phyloP scores from a whole-genome alignment of 1,140 invertebrate genomes.

The Drosophila jambulina region DNA sequence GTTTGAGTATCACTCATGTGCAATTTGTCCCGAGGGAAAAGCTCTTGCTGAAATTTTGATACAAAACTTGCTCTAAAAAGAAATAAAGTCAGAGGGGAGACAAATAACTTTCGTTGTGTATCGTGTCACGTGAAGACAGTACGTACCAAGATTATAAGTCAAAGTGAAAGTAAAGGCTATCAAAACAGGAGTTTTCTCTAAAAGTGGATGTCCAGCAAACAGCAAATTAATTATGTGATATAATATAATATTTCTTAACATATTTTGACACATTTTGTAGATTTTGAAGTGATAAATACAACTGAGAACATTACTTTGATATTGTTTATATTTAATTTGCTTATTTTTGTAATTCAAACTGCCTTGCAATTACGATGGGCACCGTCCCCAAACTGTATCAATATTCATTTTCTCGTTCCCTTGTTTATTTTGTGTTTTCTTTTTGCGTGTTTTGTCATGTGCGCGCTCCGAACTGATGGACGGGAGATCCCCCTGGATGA shows the following conservation, averaged over 20 bases:
- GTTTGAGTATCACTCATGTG: conserved; percentile 15
- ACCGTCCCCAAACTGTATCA: conserved; percentile 36
- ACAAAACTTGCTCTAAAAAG: conserved; percentile 28
- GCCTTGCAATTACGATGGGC: conserved; percentile 9
- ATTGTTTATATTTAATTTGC: neutral
- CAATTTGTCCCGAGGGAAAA: conserved; percentile 45
- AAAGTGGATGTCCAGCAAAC: neutral
- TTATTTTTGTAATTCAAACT: conserved; percentile 6
- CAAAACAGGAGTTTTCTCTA: neutral
- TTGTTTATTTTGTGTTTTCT: conserved; percentile 25
- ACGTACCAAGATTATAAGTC: neutral
- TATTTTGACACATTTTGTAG: neutral
- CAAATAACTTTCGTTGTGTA: conserved; percentile 26
- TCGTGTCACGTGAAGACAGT: conserved; percentile 17
- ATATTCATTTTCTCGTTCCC: conserved; percentile 30
- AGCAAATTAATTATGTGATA: neutral
- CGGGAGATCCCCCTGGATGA: conserved; percentile 3
- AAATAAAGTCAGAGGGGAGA: conserved; percentile 8
- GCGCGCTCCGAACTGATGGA: conserved; percentile 5
- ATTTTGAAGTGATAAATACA: neutral
- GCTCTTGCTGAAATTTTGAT: conserved; percentile 23
- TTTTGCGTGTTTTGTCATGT: conserved; percentile 34
- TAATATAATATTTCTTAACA: neutral
- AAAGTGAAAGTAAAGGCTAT: neutral
- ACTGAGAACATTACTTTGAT: neutral